Conservation (phyloP, 2,888 invertebrate genomes). For the Brachypterus glaber region DNA sequence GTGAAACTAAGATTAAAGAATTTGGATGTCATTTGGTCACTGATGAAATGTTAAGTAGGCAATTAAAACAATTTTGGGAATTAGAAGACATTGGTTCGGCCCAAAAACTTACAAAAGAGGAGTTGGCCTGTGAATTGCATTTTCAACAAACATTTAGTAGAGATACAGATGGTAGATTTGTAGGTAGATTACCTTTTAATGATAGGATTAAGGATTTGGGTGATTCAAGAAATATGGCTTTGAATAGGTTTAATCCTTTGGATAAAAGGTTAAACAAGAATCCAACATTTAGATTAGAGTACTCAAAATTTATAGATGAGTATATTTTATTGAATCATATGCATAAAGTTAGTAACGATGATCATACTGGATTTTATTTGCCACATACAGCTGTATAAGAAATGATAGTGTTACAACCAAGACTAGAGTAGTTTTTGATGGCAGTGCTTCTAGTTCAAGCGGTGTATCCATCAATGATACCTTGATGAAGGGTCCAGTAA, state of each 20-base stretch:
- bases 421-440: slow-evolving; percentile 5
- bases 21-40: not conserved
- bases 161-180: slow-evolving; percentile 1
- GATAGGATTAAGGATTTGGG: too few relatives aligned
- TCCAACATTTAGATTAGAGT: slow-evolving; percentile 1
- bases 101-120: too few relatives aligned
- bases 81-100: slow-evolving; percentile 1
- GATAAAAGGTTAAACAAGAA: slow-evolving; percentile 4
- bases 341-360: not conserved
- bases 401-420: slow-evolving; percentile 1
- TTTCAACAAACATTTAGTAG: slow-evolving; percentile 1
- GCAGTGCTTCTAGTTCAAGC: not conserved
- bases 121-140: slow-evolving; percentile 15
- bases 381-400: slow-evolving; percentile 9
- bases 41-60: slow-evolving; percentile 1
- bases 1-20: too few relatives aligned
- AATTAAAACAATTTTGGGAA: slow-evolving; percentile 6
- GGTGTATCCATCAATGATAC: too few relatives aligned
- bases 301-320: slow-evolving; percentile 6
- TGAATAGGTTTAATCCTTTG: slow-evolving; percentile 4
- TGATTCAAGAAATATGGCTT: not conserved
- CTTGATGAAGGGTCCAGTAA: too few relatives aligned
- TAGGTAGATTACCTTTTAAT: slow-evolving; percentile 4
- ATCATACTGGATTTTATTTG: not conserved
- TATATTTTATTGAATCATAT: slow-evolving; percentile 3